phyloP scores from a whole-genome alignment of 2,888 invertebrate genomes.

The Papilio gigon region DNA sequence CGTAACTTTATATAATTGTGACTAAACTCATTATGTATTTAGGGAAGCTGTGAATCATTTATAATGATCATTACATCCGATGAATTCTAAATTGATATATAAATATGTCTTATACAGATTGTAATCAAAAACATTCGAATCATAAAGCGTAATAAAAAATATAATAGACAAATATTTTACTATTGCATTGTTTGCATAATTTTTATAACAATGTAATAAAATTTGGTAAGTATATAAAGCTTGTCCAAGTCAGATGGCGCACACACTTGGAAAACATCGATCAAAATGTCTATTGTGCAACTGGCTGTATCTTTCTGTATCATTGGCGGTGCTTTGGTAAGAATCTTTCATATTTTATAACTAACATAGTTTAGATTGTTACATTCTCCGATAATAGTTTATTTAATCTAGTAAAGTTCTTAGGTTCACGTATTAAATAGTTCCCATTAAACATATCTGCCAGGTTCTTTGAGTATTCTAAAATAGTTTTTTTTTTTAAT shows the following conservation, averaged over 20 bases:
- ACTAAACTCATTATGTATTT: conserved; percentile 18
- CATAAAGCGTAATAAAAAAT: conserved; percentile 9
- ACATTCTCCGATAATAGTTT: neutral
- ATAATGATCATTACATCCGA: conserved; percentile 13
- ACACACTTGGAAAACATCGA: conserved; percentile 26
- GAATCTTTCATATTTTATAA: conserved; percentile 43
- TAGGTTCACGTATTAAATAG: no score
- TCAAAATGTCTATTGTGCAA: conserved; percentile 51
- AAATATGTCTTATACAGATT: conserved; percentile 21
- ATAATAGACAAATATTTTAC: conserved; percentile 13
- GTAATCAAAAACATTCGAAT: conserved; percentile 23
- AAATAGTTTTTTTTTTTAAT: neutral
- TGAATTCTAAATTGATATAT: conserved; percentile 35
- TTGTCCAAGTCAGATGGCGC: neutral
- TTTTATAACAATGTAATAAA: conserved; percentile 7
- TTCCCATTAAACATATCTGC: no score
- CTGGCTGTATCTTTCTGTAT: conserved; percentile 53
- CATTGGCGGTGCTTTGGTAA: conserved; percentile 55
- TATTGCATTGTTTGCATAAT: conserved; percentile 9
- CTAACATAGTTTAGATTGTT: neutral
- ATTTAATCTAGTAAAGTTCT: no score
- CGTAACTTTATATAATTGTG: neutral
- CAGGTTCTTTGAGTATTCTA: neutral
- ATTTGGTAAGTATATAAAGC: conserved; percentile 21
- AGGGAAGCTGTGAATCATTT: conserved; percentile 11